Evolutionary conservation across 2,888 invertebrate genomes (phyloP).

Genomic region (Pristionchus maxplancki): DNA sequence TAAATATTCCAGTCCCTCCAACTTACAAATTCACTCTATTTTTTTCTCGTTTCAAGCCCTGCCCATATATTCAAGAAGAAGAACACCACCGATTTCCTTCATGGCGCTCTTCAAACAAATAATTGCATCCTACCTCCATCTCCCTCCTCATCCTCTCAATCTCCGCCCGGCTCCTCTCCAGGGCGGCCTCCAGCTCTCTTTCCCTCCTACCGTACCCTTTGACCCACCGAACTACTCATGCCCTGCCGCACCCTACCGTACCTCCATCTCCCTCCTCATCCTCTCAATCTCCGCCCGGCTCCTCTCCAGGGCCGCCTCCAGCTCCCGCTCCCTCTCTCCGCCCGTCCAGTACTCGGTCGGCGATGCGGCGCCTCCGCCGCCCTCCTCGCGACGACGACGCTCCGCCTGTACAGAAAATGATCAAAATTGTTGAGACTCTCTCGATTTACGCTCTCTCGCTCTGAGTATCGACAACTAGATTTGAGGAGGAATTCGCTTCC

Average conservation of each 20-base stretch:
- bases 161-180: constrained; percentile 45
- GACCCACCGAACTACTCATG: too few relatives aligned
- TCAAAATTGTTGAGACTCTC: not conserved
- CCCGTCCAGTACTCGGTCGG: not conserved
- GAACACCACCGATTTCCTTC: too few relatives aligned
- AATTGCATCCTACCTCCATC: not conserved
- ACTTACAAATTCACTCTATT: too few relatives aligned
- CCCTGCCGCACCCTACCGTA: too few relatives aligned
- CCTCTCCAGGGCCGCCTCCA: constrained; percentile 49
- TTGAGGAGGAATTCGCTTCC: too few relatives aligned
- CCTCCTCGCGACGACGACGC: constrained; percentile 34
- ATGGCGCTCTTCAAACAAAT: too few relatives aligned
- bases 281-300: constrained; percentile 49
- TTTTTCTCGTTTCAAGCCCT: too few relatives aligned
- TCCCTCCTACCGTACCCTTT: too few relatives aligned
- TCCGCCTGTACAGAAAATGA: constrained; percentile 4
- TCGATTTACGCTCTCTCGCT: not conserved
- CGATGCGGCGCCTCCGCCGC: not conserved
- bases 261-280: constrained; percentile 50
- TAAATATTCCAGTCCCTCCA: too few relatives aligned
- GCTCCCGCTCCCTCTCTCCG: constrained; percentile 48
- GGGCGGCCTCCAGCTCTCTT: too few relatives aligned
- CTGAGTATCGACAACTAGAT: not conserved
- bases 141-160: not conserved
- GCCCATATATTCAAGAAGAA: too few relatives aligned